Base-by-base conservation (phyloP, 2,888 invertebrate genomes). In the Acronicta alni region DNA sequence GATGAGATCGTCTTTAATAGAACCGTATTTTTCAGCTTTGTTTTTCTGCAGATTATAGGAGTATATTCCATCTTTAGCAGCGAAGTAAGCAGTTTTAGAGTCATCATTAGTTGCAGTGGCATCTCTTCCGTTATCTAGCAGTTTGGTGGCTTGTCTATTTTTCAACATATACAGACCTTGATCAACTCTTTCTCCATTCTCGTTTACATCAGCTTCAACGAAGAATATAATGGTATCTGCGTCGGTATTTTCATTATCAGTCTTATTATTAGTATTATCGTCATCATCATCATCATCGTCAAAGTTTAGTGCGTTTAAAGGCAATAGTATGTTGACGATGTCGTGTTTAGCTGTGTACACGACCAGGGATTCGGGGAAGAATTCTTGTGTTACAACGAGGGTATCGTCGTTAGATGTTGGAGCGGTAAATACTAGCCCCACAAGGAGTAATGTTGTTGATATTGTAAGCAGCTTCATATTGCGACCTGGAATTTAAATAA, bases 31-130 rank as follows among this genome's bases (percentile, higher is more conserved):
- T 0, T 80, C 79, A 35, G 87, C 85, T 16, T 52, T 71, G 10
- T 79, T 80, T 3, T 75, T 55, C 10, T 70, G 43, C 3, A 30
- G 52, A 38, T 86, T 82, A 70, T 84, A 89, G 0, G 41, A 14
- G 54, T 89, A 90, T 7, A 90, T 52, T 2, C 90, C 90, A 12
- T 89, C 87, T 23, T 72, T 74, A 1, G 89, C 84, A 14, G 79
- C 89, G 5, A 90, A 82, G 58, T 80, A 89, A 2, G 70, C 87
- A 0, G 62, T 56, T 46, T 77, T 84, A 0, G 75, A 80, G 0
- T 82, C 72, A 18, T 83, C 84, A 16, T 67, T 73, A 3, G 80
- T 72, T 1, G 87, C 82, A 5, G 84, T 75, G 0, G 78, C 73
- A 20, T 85, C 85, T 57, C 82, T 79, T 0, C 86, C 87, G 18